Conservation (phyloP, 2,113 vertebrate genomes). For the Thermophis baileyi region DNA sequence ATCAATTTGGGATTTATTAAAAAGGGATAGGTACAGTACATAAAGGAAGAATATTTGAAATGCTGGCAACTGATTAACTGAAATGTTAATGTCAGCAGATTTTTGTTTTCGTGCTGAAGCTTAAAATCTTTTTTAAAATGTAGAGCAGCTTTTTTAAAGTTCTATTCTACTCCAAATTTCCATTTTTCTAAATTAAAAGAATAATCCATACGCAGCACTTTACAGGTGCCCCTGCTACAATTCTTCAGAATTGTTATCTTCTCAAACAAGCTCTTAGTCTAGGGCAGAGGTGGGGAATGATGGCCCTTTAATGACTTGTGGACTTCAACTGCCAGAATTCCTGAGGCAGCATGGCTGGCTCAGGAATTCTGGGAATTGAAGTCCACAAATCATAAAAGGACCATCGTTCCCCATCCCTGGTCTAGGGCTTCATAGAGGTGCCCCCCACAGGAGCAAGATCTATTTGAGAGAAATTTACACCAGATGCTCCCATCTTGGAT, state of each 20-base stretch:
- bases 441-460: not conserved
- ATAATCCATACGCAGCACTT: not conserved
- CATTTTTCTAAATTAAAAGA: not conserved
- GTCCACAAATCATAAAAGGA: no score
- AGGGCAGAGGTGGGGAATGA: not conserved
- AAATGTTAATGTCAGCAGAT: not conserved
- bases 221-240: not conserved
- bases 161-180: not conserved
- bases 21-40: not conserved
- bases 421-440: not conserved
- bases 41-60: not conserved
- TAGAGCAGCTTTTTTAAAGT: not conserved
- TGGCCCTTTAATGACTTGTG: no score
- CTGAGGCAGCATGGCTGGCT: no score
- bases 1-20: conserved; percentile 25
- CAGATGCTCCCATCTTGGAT: not conserved
- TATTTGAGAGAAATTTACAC: not conserved
- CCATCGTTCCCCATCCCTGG: no score
- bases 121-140: not conserved
- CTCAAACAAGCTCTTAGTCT: not conserved
- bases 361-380: no score
- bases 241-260: not conserved
- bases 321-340: no score
- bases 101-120: not conserved
- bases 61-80: not conserved